Base-by-base conservation (phyloP, 2,797 vertebrate species). In the Melanotaenia boesemani region DNA sequence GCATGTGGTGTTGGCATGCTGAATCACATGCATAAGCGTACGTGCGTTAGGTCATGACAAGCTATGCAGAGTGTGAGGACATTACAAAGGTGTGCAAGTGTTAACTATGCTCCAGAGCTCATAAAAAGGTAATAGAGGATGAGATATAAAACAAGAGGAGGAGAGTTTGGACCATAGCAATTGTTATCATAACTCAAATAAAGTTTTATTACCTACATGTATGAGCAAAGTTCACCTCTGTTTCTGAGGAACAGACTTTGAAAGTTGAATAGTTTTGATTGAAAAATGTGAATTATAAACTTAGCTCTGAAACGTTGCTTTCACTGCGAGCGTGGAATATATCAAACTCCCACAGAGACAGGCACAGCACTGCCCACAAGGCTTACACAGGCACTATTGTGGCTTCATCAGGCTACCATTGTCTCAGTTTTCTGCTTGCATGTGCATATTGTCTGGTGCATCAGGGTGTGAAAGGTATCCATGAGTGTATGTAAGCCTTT, bases 381-480 rank as follows among this genome's bases (percentile, higher is more conserved):
- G 62, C 74, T 82, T 57, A 90, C 86, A 91, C 84, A 85, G 80
- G n/a, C 77, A 9, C 86, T 58, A 85, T 90, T 92, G 92, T 94
- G 73, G 61, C 69, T 56, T 63, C 76, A 81, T 90, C 79, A 86
- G 64, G 80, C 78, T 62, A 57, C 81, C 79, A 86, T 87, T 91
- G 87, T 90, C 76, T 83, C 76, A n/a, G 67, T 69, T 72, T 44
- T 82, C 80, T 81, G 86, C 71, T 77, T 80, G 70, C 63, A 70
- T 87, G 82, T 84, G 80, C 68, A 60, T 54, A 77, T 72, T 66
- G 79, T 71, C 63, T 80, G 74, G 76, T 69, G 83, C 79, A 78
- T 44, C 74, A 77, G 62, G 61, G 67, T 67, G 77, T 74, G 73
- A 62, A 64, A 79, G 60, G 62, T 54, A 60, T 76, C 46, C 64